Evolutionary conservation across 2,113 vertebrate species (phyloP).

Genomic region (Zapus hudsonius): DNA sequence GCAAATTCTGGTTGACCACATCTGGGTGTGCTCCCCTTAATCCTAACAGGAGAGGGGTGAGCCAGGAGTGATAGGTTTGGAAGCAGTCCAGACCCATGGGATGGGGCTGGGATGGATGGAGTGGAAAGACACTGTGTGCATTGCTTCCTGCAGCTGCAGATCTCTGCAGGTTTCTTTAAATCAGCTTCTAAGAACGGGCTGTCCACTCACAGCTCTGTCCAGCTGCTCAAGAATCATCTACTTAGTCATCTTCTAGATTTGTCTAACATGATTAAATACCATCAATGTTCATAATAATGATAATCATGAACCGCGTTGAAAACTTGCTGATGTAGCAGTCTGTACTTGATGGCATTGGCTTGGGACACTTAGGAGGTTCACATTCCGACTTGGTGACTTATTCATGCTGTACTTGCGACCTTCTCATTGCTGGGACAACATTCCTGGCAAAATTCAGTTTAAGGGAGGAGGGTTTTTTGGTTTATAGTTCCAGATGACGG

Average conservation of each 20-base stretch:
- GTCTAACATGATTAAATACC: background rate
- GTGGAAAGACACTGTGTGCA: background rate
- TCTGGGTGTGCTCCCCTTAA: constrained; percentile 61
- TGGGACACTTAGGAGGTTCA: background rate
- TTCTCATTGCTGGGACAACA: no score
- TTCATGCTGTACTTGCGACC: background rate
- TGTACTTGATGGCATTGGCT: background rate
- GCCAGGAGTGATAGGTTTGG: constrained; percentile 45
- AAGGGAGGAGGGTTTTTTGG: no score
- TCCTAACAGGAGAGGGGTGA: constrained; percentile 34
- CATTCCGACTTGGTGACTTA: background rate
- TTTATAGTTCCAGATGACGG: no score
- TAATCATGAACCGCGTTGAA: background rate
- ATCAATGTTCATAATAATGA: no score
- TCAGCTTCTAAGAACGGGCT: background rate
- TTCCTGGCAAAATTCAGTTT: no score
- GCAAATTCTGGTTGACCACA: constrained; percentile 43
- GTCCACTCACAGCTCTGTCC: background rate
- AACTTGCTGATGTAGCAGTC: background rate
- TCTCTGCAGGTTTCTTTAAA: background rate
- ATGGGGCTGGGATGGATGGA: background rate
- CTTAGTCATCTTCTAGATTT: background rate
- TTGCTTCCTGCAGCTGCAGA: background rate
- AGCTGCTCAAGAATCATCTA: background rate
- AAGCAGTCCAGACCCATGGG: background rate